phyloP scores from a whole-genome alignment of 2,113 vertebrate genomes.

The Dipodomys stephensi region DNA sequence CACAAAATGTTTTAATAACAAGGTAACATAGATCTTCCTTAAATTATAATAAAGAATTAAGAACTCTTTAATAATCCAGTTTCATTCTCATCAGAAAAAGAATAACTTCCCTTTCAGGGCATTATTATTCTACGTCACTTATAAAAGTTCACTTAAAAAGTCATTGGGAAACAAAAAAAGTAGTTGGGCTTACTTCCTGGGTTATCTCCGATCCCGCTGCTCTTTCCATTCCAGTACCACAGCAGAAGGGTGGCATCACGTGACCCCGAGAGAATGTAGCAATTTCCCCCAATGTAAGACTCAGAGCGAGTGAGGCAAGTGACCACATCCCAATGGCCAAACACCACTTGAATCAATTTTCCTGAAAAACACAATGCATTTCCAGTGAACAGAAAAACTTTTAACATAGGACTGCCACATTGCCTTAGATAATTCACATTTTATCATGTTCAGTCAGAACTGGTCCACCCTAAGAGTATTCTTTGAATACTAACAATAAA shows the following conservation, averaged over 20 bases:
- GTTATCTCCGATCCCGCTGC: conserved; percentile 93
- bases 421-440: conserved; percentile 5
- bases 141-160: background rate
- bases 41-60: conserved; percentile 49
- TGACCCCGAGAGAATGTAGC: conserved; percentile 97
- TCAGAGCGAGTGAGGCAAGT: conserved; percentile 96
- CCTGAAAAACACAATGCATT: conserved; percentile 85
- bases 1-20: conserved; percentile 32
- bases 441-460: background rate
- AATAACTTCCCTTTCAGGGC: background rate
- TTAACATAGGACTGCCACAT: background rate
- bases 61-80: conserved; percentile 33
- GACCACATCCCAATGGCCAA: conserved; percentile 98
- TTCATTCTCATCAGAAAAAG: conserved; percentile 40
- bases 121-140: conserved; percentile 2
- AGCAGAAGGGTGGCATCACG: conserved; percentile 97
- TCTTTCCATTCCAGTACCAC: conserved; percentile 99
- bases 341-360: conserved; percentile 97
- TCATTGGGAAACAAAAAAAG: background rate
- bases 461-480: background rate
- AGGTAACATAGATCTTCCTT: background rate
- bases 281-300: conserved; percentile 98
- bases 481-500: background rate
- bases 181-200: conserved; percentile 89
- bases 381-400: conserved; percentile 38